Base-by-base conservation (phyloP, 1,140 invertebrate species). In the Hylaeus anthracinus region DNA sequence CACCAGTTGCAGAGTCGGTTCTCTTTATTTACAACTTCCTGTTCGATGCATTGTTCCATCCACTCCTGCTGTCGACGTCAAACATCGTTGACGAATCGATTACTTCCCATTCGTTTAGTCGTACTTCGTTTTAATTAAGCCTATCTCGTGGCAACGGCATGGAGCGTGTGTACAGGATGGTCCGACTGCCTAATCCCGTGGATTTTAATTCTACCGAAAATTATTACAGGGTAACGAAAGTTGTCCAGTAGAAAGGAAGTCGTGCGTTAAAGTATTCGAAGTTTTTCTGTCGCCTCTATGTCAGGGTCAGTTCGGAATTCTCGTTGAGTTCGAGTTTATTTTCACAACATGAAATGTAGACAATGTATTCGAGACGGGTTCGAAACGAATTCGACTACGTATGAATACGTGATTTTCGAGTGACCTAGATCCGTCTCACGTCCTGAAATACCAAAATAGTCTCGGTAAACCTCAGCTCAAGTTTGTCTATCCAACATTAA, bases 51-150 rank as follows among this genome's bases (percentile, higher is more conserved):
- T 10, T 41, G 12, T 73, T 65, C 45, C 61, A 64, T 5, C 4
- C 61, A 39, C 26, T 12, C n/a, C 45, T 45, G 37, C 37, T 10
- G 8, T 15, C 1, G 51, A 15, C 58, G 14, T 60, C 43, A 43
- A 83, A 80, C 39, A 37, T 73, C 70, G 56, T 81, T 78, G 70
- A 26, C 69, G 75, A 75, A 77, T 81, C 6, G 67, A 71, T 80
- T 77, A 65, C 43, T 70, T 73, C 48, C 78, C 69, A 65, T 69
- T 77, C 67, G 61, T 84, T 58, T 69, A 56, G 41, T 61, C 61
- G 53, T 51, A 60, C 56, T 75, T 66, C 63, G n/a, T 73, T 77
- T 51, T 72, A 67, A 71, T 85, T 84, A 84, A 84, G 26, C 37
- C 69, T 71, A 77, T 45, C 65, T 60, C 39, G 39, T 72, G 60